Evolutionary conservation across 2,888 invertebrate species (phyloP), one percentile per base, ranked within the genome.

Genomic region (Boloria euphrosyne): DNA sequence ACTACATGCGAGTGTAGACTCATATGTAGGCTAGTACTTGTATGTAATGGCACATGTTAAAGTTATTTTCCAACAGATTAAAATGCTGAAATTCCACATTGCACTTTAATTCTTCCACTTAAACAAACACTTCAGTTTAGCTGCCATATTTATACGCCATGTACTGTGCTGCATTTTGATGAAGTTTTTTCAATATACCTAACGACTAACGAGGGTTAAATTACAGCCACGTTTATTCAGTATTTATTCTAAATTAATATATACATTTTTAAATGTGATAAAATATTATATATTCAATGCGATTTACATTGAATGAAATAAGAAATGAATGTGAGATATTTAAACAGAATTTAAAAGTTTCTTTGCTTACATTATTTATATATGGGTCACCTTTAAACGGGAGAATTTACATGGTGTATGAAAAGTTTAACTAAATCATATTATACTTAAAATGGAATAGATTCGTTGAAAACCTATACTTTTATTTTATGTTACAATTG

Each of bases 171-270:
- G 58, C 31, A 58, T 49, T 49, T 27, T 16, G 58, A 47, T 58
- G 27, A 16, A 58, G 27, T 58, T 58, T 58, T 58, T 46, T n/a
- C n/a, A 58, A 31, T 31, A 46, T 58, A 47, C 14, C 47, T 47
- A 58, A 58, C 58, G 47, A n/a, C n/a, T n/a, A n/a, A n/a, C n/a
- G n/a, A 22, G 46, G 38, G 17, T 13, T 38, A 54, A 16, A 5
- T 17, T 4, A 6, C 54, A 17, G 38, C 38, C 17, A 54, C 13
- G 43, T 44, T 55, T 10, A 17, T 4, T n/a, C 13, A 18, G 17
- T 50, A 17, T 50, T 50, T 50, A 14, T 50, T 50, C 4, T 22
- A 13, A 13, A 31, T 10, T 18, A 13, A 22, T 50, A 50, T 50
- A 18, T 44, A 7, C 3, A 44, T 55, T 31, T 31, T 31, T 31